phyloP scores from a whole-genome alignment of 2,113 vertebrate genomes.

The Callorhinus ursinus region DNA sequence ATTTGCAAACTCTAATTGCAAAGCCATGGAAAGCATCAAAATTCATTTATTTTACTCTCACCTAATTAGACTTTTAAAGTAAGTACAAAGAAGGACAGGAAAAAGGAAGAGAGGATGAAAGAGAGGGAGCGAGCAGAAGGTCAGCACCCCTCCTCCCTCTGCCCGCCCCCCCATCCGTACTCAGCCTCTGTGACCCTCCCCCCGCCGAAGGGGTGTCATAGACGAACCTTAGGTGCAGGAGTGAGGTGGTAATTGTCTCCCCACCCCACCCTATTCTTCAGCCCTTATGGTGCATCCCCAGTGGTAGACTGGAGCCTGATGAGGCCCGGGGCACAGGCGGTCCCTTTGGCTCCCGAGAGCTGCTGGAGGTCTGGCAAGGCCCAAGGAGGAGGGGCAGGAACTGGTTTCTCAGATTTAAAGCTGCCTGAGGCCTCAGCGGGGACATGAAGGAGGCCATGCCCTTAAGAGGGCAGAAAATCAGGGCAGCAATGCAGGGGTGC shows the following conservation, averaged over 20 bases:
- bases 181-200: background rate
- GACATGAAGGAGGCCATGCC: accelerated
- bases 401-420: background rate
- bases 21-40: background rate
- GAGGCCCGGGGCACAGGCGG: background rate
- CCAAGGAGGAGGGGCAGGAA: background rate
- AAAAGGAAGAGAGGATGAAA: background rate
- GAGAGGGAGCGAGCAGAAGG: background rate
- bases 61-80: constrained; percentile 1
- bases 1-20: background rate
- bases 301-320: background rate
- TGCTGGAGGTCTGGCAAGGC: background rate
- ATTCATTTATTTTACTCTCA: background rate
- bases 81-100: background rate
- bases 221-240: background rate
- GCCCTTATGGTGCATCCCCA: background rate
- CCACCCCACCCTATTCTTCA: accelerated
- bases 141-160: background rate
- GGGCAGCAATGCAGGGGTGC: background rate
- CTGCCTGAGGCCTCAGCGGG: background rate
- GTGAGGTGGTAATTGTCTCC: background rate
- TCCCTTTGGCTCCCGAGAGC: background rate
- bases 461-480: background rate
- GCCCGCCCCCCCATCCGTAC: too few species aligned
- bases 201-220: background rate